phyloP scores from a whole-genome alignment of 2,888 invertebrate genomes.

The Ophion ventricosus region DNA sequence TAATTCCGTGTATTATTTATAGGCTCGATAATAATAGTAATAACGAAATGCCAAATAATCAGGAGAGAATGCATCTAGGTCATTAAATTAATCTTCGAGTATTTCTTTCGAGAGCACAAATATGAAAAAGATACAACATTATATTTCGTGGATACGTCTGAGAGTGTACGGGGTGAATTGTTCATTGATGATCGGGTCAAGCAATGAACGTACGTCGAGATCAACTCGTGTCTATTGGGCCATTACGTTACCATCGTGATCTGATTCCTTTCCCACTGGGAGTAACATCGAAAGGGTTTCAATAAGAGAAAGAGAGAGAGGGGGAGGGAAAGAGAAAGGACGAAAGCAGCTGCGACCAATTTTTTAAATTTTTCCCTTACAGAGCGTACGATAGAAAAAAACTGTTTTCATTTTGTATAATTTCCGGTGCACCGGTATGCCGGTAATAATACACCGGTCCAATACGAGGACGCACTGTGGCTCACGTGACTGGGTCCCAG shows the following conservation, averaged over 20 bases:
- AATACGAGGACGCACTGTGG: neutral
- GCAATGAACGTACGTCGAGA: slow-evolving; percentile 40
- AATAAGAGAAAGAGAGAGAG: neutral
- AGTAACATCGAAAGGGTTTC: slow-evolving; percentile 1
- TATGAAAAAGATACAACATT: neutral
- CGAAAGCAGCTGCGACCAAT: neutral
- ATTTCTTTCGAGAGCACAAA: neutral
- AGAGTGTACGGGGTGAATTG: slow-evolving; percentile 24
- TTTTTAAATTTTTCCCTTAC: neutral
- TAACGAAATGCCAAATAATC: slow-evolving; percentile 32
- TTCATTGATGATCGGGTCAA: slow-evolving; percentile 56
- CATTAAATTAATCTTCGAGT: neutral
- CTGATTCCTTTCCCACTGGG: slow-evolving; percentile 46
- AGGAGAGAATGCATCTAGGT: slow-evolving; percentile 41
- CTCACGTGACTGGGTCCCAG: slow-evolving; percentile 41
- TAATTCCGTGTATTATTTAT: slow-evolving; percentile 16
- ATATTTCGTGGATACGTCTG: neutral
- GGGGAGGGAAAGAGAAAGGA: neutral
- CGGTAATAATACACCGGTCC: slow-evolving; percentile 9
- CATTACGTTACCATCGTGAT: slow-evolving; percentile 54
- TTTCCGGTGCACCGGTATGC: neutral
- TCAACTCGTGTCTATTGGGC: slow-evolving; percentile 56
- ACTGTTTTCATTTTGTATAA: neutral
- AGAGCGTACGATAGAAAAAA: neutral
- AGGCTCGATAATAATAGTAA: slow-evolving; percentile 1